Percentiles rank a stretch among this genome's conserved stretches.
Conservation (phyloP, 2,113 vertebrate genomes). For the Regulus satrapa region DNA sequence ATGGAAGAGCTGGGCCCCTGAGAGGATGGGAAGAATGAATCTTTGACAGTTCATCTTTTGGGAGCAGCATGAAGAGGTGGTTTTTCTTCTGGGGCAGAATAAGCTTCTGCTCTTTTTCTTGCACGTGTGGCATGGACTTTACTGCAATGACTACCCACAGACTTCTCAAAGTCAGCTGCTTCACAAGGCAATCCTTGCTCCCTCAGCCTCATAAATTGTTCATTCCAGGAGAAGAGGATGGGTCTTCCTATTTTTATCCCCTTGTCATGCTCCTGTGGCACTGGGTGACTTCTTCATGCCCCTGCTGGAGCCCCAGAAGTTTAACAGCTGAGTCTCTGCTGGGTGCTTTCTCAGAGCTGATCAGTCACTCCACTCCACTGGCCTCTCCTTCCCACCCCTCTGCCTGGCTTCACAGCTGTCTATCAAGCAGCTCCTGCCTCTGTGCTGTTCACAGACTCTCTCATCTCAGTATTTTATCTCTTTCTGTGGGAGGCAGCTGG, state of each 20-base stretch:
- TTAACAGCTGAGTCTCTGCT: fast-evolving
- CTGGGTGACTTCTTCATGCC: not conserved
- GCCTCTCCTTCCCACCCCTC: not conserved
- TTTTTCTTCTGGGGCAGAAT: not conserved
- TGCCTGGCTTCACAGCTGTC: not conserved
- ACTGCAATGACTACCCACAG: not conserved
- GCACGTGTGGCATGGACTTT: not conserved
- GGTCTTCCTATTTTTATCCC: not conserved
- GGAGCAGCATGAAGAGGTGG: not conserved
- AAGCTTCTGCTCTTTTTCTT: not conserved
- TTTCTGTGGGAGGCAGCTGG: not conserved
- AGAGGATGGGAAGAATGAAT: not conserved
- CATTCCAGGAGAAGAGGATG: not conserved
- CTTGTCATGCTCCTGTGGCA: not conserved
- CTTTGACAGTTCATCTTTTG: not conserved
- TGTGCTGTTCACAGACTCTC: not conserved
- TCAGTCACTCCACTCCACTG: not conserved
- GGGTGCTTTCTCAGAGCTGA: not conserved
- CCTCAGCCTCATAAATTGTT: not conserved
- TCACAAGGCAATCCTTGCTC: not conserved
- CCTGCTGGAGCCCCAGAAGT: not conserved
- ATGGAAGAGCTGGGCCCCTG: not conserved
- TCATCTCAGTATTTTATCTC: not conserved
- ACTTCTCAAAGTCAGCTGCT: not conserved
- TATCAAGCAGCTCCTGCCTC: not conserved